phyloP scores from a whole-genome alignment of 1,140 invertebrate species.

The Aphis craccivora region DNA sequence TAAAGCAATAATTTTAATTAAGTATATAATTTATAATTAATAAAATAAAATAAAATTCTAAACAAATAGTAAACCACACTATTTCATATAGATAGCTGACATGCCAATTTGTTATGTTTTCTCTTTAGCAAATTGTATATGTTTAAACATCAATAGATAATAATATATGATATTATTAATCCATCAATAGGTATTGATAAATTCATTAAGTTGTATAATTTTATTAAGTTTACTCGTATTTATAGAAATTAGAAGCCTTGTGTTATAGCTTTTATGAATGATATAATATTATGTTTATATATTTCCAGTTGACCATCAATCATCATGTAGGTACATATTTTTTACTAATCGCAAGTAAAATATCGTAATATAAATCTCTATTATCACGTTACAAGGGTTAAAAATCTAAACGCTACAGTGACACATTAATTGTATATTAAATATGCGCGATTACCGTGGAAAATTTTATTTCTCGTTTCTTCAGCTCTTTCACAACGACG shows the following conservation, averaged over 20 bases:
- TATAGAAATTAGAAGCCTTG: too few species aligned
- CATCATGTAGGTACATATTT: not conserved
- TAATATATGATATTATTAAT: not conserved
- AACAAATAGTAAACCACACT: not conserved
- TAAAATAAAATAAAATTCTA: too few species aligned
- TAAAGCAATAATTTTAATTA: not conserved
- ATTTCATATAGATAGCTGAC: too few species aligned
- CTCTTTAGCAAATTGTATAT: not conserved
- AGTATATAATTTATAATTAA: not conserved
- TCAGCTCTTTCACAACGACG: not conserved
- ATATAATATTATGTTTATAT: not conserved
- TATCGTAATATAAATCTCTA: not conserved
- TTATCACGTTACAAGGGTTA: not conserved
- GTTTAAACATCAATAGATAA: not conserved
- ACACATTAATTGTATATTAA: not conserved
- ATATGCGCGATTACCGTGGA: not conserved
- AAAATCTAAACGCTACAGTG: not conserved
- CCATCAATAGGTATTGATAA: not conserved
- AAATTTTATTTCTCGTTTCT: constrained; percentile 4
- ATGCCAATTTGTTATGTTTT: not conserved
- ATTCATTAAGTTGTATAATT: too few species aligned
- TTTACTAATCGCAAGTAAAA: too few species aligned
- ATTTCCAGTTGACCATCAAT: not conserved
- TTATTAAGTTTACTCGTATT: too few species aligned
- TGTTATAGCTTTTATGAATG: not conserved